Evolutionary conservation across 2,888 invertebrate genomes (phyloP).

Genomic region (Eupsilia transversa): DNA sequence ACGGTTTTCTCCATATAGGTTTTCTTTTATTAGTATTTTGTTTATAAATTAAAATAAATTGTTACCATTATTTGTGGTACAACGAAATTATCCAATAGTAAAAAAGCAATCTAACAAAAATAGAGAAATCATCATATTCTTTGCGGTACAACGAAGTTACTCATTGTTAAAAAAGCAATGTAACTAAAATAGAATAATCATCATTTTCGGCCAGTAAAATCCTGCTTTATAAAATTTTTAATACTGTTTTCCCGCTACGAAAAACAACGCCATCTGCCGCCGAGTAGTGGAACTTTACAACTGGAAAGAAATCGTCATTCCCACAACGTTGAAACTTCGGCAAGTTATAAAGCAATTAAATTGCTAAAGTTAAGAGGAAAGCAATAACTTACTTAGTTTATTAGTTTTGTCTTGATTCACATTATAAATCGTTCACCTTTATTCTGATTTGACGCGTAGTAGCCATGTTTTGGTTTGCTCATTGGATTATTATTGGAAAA

Average conservation of each 20-base stretch:
- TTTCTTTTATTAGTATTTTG: neutral
- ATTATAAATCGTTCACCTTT: conserved; percentile 72
- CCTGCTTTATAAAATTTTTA: neutral
- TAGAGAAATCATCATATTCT: neutral
- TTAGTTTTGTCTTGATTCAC: conserved; percentile 74
- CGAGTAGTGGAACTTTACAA: conserved; percentile 74
- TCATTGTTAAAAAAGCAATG: no score
- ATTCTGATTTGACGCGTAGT: conserved; percentile 51
- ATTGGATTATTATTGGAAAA: conserved; percentile 23
- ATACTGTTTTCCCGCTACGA: neutral
- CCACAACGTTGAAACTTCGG: conserved; percentile 48
- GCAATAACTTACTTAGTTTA: conserved; percentile 78
- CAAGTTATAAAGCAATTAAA: conserved; percentile 81
- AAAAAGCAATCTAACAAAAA: no score
- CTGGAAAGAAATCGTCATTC: conserved; percentile 46
- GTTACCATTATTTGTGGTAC: no score
- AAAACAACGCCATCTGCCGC: conserved; percentile 77
- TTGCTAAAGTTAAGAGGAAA: conserved; percentile 72
- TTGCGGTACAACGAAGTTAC: neutral
- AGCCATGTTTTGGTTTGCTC: conserved; percentile 7
- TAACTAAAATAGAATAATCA: neutral
- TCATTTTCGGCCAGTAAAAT: neutral
- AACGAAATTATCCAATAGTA: neutral
- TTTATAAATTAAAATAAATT: neutral
- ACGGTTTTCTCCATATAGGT: no score